phyloP scores from a whole-genome alignment of 2,113 vertebrate species.

The Trematocara zebra region DNA sequence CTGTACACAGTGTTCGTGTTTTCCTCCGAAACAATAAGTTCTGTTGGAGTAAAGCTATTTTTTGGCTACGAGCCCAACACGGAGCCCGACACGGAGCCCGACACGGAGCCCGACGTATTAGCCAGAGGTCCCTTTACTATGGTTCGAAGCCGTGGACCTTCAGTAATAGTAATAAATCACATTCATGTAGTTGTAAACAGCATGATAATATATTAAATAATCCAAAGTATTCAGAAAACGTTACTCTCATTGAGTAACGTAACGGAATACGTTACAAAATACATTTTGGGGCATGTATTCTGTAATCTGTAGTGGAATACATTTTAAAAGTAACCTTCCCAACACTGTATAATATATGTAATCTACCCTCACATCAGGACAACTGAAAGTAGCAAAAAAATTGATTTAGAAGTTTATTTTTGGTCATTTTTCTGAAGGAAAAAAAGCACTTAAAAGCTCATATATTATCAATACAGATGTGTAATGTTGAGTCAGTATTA shows the following conservation, averaged over 20 bases:
- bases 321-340: background rate
- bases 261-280: accelerated
- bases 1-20: too few relatives aligned
- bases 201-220: background rate
- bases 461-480: background rate
- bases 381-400: background rate
- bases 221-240: background rate
- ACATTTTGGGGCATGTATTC: background rate
- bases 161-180: background rate
- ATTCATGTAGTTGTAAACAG: background rate
- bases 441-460: background rate
- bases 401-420: background rate
- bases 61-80: background rate
- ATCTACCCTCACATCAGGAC: background rate
- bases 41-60: background rate
- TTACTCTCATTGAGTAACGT: background rate
- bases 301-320: background rate
- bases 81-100: accelerated
- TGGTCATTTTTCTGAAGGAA: background rate
- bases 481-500: background rate
- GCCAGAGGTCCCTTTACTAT: background rate
- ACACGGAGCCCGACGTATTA: accelerated
- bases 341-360: background rate
- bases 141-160: accelerated
- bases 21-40: too few relatives aligned